Evolutionary conservation across 2,888 invertebrate genomes (phyloP), one percentile per base, ranked within the genome.

Genomic region (Ditula angustiorana): DNA sequence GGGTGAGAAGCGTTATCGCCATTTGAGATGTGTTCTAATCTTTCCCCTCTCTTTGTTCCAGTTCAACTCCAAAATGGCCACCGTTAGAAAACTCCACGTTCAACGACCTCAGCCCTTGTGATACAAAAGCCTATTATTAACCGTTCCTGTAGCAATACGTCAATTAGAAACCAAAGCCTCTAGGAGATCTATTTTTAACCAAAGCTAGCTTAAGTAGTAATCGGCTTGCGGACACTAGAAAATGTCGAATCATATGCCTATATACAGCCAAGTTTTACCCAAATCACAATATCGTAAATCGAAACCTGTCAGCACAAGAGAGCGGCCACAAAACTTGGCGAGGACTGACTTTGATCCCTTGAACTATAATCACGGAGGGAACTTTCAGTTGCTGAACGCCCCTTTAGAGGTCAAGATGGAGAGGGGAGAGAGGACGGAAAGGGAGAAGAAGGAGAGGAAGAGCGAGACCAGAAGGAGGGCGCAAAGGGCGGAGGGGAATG

Each of bases 341-440:
- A 94, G 95, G 77, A 70, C 94, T 67, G 77, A 96, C 88, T 82
- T 96, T 76, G 92, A 96, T 90, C 86, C 96, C 74, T 80, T 96
- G 91, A 74, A 96, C 92, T 76, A 95, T 90, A 77, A 96, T 87
- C 87, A 90, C 73, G 92, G 92, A 1, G 93, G 93, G 0, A 92
- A 93, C 52, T 92, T 93, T 37, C 81, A 83, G 60, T 59, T 82
- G 16, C 66, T 81, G 21, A 85, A 79, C 66, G 77, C 82, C 13
- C 75, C 86, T 61, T 44, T 78, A 47, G 80, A 88, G 68, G 80
- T 78, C 10, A 81, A 87, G 44, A 76, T 80, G 44, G 88, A 89
- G 59, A 86, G 77, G 37, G 37, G 41, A 8, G 41, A 89, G 59
- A 86, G 77, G 37, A 16, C 19, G 8, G 41, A 89, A 56, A 86